phyloP scores from a whole-genome alignment of 1,140 invertebrate genomes.

The Himalopsyche phryganea region DNA sequence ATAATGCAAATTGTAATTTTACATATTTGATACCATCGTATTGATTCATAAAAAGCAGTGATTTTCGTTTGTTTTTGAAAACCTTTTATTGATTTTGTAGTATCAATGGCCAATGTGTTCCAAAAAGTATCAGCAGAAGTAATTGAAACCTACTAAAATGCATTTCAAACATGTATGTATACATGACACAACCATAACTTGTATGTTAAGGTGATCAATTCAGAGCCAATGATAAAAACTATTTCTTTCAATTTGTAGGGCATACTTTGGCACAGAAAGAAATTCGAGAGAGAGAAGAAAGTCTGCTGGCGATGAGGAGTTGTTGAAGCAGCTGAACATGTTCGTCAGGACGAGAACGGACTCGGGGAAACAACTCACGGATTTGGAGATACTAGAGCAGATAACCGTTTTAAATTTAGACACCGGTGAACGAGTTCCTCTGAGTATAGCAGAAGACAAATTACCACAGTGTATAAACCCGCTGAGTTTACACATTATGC shows the following conservation, averaged over 20 bases:
- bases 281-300: slow-evolving; percentile 57
- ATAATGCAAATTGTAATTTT: too few relatives aligned
- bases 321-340: slow-evolving; percentile 67
- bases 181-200: too few relatives aligned
- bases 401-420: slow-evolving; percentile 91
- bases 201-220: too few relatives aligned
- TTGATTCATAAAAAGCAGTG: too few relatives aligned
- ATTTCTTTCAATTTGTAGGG: slow-evolving; percentile 21
- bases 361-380: slow-evolving; percentile 78
- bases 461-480: slow-evolving; percentile 88
- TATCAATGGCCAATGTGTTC: too few relatives aligned
- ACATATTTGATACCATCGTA: too few relatives aligned
- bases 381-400: slow-evolving; percentile 89
- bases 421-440: slow-evolving; percentile 83
- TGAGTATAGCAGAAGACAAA: slow-evolving; percentile 87
- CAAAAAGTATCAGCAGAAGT: too few relatives aligned
- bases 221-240: too few relatives aligned
- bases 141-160: too few relatives aligned
- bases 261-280: slow-evolving; percentile 15
- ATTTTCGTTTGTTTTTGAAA: too few relatives aligned
- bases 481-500: slow-evolving; percentile 91
- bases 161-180: too few relatives aligned
- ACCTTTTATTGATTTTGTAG: too few relatives aligned
- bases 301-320: slow-evolving; percentile 70
- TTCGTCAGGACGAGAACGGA: slow-evolving; percentile 78